Percentiles rank a stretch among this genome's conserved stretches.
Conservation (phyloP, 1,140 invertebrate species). For the Scaptomyza graminum region DNA sequence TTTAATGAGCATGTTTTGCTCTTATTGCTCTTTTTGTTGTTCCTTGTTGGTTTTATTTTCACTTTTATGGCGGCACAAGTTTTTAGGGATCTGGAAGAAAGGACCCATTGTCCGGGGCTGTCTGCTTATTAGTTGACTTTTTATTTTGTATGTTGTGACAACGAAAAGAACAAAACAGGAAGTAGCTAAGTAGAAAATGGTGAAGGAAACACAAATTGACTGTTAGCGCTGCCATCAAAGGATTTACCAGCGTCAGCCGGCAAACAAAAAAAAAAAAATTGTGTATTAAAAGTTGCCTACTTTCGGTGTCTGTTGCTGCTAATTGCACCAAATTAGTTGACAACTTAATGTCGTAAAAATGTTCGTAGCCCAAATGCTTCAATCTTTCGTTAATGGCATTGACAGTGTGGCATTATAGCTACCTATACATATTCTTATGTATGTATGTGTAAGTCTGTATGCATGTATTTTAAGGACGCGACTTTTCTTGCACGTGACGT, state of each 20-base stretch:
- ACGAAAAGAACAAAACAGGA: background rate
- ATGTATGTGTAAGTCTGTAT: background rate
- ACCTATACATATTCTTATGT: conserved; percentile 27
- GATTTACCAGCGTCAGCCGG: conserved; percentile 45
- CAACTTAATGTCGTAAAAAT: conserved; percentile 81
- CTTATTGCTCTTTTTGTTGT: conserved; percentile 26
- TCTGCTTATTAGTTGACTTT: conserved; percentile 34
- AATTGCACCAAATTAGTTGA: conserved; percentile 79
- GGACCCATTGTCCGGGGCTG: conserved; percentile 24
- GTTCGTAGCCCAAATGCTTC: conserved; percentile 72
- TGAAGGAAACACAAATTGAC: conserved; percentile 60
- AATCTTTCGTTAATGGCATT: conserved; percentile 80
- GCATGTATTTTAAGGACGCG: conserved; percentile 20
- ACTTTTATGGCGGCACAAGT: conserved; percentile 29
- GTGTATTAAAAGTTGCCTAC: conserved; percentile 29
- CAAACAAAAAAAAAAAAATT: conserved; percentile 11
- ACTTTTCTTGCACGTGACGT: conserved; percentile 57
- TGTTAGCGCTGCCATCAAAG: conserved; percentile 74
- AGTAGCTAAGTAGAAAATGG: conserved; percentile 14
- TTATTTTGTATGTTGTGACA: conserved; percentile 21
- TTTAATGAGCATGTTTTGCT: conserved; percentile 49
- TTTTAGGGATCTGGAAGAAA: conserved; percentile 1
- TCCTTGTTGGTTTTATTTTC: background rate
- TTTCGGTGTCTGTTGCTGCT: conserved; percentile 47
- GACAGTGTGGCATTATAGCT: conserved; percentile 58